Conservation (phyloP, 2,888 invertebrate species). For the Eubasilissa splendida region DNA sequence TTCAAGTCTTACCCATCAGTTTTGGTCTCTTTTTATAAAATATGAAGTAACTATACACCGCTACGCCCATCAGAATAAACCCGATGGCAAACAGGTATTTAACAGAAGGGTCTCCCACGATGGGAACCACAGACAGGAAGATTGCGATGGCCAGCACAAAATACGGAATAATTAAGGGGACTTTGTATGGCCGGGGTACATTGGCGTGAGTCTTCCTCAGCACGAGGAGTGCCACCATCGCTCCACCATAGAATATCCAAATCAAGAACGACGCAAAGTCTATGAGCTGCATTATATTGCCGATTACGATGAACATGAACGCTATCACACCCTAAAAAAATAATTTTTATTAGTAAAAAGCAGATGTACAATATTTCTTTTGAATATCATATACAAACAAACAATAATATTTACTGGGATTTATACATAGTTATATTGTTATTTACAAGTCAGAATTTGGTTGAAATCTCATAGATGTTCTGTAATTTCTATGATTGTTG, state of each 20-base stretch:
- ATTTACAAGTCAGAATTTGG: too few relatives aligned
- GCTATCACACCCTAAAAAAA: constrained; percentile 78
- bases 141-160: constrained; percentile 80
- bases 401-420: too few relatives aligned
- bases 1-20: constrained; percentile 74
- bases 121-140: constrained; percentile 83
- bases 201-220: constrained; percentile 80
- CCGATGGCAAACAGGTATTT: constrained; percentile 84
- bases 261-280: constrained; percentile 90
- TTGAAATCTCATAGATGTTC: too few relatives aligned
- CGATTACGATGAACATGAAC: constrained; percentile 79
- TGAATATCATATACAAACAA: too few relatives aligned
- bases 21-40: constrained; percentile 78
- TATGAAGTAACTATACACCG: constrained; percentile 83
- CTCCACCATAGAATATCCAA: constrained; percentile 90
- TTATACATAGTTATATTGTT: too few relatives aligned
- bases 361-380: not conserved
- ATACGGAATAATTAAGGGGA: constrained; percentile 81
- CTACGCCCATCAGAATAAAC: constrained; percentile 80
- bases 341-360: constrained; percentile 36
- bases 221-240: constrained; percentile 84
- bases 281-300: constrained; percentile 83
- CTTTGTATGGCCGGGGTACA: constrained; percentile 81
- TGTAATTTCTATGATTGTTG: not conserved
- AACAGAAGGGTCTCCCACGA: constrained; percentile 81